phyloP scores from a whole-genome alignment of 2,113 vertebrate genomes.

The Cyrtonyx montezumae region DNA sequence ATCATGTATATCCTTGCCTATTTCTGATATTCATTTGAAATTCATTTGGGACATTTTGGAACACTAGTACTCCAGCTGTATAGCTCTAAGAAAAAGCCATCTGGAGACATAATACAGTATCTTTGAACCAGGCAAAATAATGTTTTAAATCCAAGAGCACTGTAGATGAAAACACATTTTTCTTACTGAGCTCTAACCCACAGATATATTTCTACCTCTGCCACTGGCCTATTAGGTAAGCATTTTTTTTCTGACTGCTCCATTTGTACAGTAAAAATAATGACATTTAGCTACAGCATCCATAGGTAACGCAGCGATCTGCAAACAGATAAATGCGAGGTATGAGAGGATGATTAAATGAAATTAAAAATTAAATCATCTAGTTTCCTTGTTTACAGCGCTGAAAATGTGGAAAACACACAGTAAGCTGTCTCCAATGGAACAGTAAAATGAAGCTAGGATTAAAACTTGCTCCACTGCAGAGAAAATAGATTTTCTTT shows the following conservation, averaged over 20 bases:
- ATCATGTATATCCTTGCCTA: slow-evolving; percentile 66
- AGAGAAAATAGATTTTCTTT: neutral
- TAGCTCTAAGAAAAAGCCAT: slow-evolving; percentile 49
- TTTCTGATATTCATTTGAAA: slow-evolving; percentile 70
- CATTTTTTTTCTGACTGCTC: neutral
- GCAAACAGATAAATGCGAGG: neutral
- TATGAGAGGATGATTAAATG: neutral
- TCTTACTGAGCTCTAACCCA: neutral
- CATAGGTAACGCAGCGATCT: neutral
- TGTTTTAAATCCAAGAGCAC: neutral
- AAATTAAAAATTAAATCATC: neutral
- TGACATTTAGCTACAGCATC: neutral
- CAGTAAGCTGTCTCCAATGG: neutral
- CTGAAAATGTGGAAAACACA: neutral
- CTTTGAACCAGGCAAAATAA: slow-evolving; percentile 26
- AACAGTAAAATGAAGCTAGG: neutral
- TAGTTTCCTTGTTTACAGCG: neutral
- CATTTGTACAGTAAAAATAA: neutral
- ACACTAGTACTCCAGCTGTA: slow-evolving; percentile 44
- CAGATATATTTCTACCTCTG: neutral
- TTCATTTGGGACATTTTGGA: slow-evolving; percentile 64
- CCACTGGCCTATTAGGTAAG: neutral
- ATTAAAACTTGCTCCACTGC: neutral
- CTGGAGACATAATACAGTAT: slow-evolving; percentile 19
- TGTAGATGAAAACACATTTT: neutral